Evolutionary conservation across 2,113 vertebrate genomes (phyloP), one percentile per base, ranked within the genome.

Genomic region (Rousettus leschenaultii): DNA sequence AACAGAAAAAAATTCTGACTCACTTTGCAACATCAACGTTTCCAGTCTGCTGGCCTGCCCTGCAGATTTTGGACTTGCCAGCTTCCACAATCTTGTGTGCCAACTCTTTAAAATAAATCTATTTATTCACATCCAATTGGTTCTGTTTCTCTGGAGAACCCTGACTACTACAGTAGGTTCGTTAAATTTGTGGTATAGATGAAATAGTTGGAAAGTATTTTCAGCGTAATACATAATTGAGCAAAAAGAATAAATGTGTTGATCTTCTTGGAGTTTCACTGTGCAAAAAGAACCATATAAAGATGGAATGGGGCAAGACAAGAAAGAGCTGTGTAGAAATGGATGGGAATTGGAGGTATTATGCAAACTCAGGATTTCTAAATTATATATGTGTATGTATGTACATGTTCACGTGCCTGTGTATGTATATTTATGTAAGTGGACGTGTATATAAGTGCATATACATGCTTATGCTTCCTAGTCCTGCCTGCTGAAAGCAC

Each of bases 201-300:
- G n/a, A 66, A 55, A 51, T 18, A 63, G 89, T 68, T 73, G 38
- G 30, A 85, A 88, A 91, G 16, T 40, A 79, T 26, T 61, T 38
- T 87, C 79, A 71, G 51, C 57, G 14, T 35, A 66, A 16, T 51
- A 80, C 4, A 85, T 40, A 88, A 85, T 40, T 80, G 66, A 61
- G 30, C 26, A 40, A 94, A 92, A 95, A n/a, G 35, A 86, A 73
- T 14, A 82, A 94, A 77, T 18, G 5, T 65, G 13, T 53, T 35
- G n/a, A 51, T 70, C 30, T 40, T 65, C 9, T 21, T 38, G 80
- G 48, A 38, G 43, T 51, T 45, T 86, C 43, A n/a, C 9, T 75
- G 8, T 75, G 18, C 40, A 83, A n/a, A 13, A 89, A 22, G 30
- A 28, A 5, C 43, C 33, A 28, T 22, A 45, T 48, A 70, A 57